Evolutionary conservation across 2,113 vertebrate genomes (phyloP).

Genomic region (Salvelinus fontinalis): DNA sequence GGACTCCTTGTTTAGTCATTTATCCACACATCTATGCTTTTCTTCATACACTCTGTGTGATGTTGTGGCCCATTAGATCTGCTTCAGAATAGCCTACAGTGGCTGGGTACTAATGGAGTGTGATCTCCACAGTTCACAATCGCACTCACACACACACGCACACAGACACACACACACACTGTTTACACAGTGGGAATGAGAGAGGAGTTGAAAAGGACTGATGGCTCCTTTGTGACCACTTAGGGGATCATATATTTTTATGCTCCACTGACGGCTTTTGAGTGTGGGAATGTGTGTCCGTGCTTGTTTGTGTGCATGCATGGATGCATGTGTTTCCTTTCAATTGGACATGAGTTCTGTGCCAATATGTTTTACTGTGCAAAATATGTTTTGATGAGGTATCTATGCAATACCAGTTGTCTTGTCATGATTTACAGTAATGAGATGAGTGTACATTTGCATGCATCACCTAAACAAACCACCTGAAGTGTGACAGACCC

Average conservation of each 20-base stretch:
- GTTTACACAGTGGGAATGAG: conserved; percentile 6
- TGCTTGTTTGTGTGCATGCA: background rate
- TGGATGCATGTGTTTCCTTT: background rate
- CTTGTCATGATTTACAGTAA: background rate
- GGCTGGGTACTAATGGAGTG: conserved; percentile 5
- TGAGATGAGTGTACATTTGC: background rate
- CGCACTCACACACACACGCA: background rate
- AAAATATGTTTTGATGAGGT: background rate
- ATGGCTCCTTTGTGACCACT: conserved; percentile 5
- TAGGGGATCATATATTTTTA: background rate
- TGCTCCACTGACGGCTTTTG: background rate
- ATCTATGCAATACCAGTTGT: background rate
- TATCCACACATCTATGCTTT: no score
- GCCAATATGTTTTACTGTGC: background rate
- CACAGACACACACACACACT: background rate
- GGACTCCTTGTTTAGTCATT: conserved; percentile 3
- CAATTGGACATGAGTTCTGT: background rate
- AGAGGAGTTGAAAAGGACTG: background rate
- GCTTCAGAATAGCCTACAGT: background rate
- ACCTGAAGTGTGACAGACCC: background rate
- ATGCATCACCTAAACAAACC: background rate
- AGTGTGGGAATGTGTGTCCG: background rate
- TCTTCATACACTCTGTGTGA: background rate
- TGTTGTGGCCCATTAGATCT: background rate
- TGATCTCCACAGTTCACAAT: background rate